phyloP scores from a whole-genome alignment of 2,113 vertebrate genomes.

The Verasper variegatus region DNA sequence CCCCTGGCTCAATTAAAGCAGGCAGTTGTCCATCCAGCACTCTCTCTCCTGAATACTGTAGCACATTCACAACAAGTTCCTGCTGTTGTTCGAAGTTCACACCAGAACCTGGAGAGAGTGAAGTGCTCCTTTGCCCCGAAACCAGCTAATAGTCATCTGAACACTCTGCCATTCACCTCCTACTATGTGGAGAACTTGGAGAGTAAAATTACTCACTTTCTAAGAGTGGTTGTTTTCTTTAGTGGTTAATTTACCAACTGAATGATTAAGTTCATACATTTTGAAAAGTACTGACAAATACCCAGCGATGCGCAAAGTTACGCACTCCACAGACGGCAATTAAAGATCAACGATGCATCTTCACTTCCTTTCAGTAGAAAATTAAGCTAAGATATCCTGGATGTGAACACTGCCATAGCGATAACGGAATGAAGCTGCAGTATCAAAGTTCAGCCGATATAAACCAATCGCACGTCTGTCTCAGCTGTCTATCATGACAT shows the following conservation, averaged over 20 bases:
- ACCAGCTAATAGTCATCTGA: not conserved
- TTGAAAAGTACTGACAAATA: not conserved
- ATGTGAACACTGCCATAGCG: no score
- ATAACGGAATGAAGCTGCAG: no score
- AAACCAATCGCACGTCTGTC: no score
- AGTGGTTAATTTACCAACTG: not conserved
- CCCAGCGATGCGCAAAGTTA: not conserved
- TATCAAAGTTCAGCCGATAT: no score
- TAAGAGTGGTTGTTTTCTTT: not conserved
- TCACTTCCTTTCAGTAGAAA: no score
- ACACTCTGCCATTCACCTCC: not conserved
- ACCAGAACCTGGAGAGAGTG: slow-evolving; percentile 23
- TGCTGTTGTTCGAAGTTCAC: slow-evolving; percentile 24
- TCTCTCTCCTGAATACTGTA: slow-evolving; percentile 4
- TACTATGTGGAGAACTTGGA: slow-evolving; percentile 2
- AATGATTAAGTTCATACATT: no score
- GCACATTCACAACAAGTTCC: slow-evolving; percentile 35
- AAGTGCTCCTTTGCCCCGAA: slow-evolving; percentile 32
- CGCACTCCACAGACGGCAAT: no score
- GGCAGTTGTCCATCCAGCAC: slow-evolving; percentile 12
- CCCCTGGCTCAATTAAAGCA: slow-evolving; percentile 26
- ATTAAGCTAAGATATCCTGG: no score
- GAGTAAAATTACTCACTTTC: not conserved
- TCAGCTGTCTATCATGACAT: no score
- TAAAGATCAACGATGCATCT: no score